Conservation (phyloP, 2,113 vertebrate species). For the Galbula dea region DNA sequence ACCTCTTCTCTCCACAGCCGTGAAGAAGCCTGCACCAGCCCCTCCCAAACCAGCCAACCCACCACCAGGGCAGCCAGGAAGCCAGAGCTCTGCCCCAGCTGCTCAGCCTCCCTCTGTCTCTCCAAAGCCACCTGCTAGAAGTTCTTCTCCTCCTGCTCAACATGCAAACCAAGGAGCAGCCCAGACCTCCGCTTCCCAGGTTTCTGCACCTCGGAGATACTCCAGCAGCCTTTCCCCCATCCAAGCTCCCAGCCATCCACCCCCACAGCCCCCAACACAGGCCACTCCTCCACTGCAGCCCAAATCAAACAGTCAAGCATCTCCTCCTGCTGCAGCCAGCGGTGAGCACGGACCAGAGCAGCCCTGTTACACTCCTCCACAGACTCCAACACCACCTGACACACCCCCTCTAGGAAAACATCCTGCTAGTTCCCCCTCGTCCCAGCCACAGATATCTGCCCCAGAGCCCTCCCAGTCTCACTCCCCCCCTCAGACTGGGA, state of each 20-base stretch:
- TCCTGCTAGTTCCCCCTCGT: background rate
- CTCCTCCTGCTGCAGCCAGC: background rate
- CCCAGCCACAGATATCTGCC: background rate
- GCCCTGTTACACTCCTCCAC: slow-evolving; percentile 74
- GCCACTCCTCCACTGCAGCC: slow-evolving; percentile 63
- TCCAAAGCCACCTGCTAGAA: slow-evolving; percentile 75
- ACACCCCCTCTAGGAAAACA: slow-evolving; percentile 81
- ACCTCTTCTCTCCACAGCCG: slow-evolving; percentile 66
- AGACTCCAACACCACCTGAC: slow-evolving; percentile 87
- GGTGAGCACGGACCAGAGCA: slow-evolving; percentile 72
- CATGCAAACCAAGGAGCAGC: slow-evolving; percentile 63
- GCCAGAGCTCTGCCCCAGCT: slow-evolving; percentile 66
- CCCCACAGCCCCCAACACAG: slow-evolving; percentile 88
- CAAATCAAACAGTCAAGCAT: slow-evolving; percentile 28
- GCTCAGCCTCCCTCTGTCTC: slow-evolving; percentile 76
- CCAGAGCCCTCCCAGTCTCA: slow-evolving; percentile 66
- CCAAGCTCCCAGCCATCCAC: slow-evolving; percentile 92
- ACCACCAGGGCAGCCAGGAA: slow-evolving; percentile 80
- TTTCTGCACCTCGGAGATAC: slow-evolving; percentile 77
- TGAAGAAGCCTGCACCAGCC: slow-evolving; percentile 94
- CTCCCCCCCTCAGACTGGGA: slow-evolving; percentile 73
- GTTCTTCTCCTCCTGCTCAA: slow-evolving; percentile 71
- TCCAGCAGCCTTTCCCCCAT: slow-evolving; percentile 85
- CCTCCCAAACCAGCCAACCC: slow-evolving; percentile 91
- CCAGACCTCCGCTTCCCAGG: slow-evolving; percentile 58